These are phyloP conservation scores for Cantharis nigra DNA, from an alignment of 2,888 invertebrate species.

Conservation along the genomic window DNA sequence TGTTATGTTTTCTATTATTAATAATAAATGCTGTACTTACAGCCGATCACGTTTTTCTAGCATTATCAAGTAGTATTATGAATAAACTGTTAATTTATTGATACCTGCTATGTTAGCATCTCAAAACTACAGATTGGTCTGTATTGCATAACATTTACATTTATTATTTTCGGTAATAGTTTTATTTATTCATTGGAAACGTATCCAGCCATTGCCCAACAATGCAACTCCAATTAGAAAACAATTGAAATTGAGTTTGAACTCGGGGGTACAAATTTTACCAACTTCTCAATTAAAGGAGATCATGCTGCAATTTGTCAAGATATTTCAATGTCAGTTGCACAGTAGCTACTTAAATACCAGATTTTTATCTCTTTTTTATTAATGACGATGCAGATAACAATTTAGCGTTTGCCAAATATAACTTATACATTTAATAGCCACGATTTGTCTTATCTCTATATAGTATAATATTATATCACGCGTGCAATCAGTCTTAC, in stretches of 20 bases:
- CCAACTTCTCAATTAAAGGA: slow-evolving; percentile 35
- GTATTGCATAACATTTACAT: neutral
- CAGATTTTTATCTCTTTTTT: slow-evolving; percentile 46
- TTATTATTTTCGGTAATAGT: too few relatives aligned
- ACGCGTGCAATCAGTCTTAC: neutral
- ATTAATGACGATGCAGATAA: slow-evolving; percentile 46
- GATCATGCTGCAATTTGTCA: slow-evolving; percentile 39
- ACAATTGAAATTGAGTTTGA: neutral
- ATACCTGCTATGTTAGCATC: neutral
- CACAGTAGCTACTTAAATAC: slow-evolving; percentile 42
- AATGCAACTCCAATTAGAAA: neutral
- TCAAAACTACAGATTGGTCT: neutral
- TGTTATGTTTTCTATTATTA: slow-evolving; percentile 1
- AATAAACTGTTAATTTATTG: neutral
- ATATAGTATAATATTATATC: neutral
- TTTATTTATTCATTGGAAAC: too few relatives aligned
- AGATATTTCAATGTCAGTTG: slow-evolving; percentile 39
- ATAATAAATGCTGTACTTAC: neutral
- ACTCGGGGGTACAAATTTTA: neutral
- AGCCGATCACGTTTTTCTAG: neutral
- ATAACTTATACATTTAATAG: neutral
- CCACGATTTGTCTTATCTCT: neutral
- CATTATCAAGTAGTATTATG: neutral
- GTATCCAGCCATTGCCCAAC: neutral
- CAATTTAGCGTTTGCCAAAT: slow-evolving; percentile 38